Conservation (phyloP, 2,888 invertebrate genomes). For the Anthophora plumipes region DNA sequence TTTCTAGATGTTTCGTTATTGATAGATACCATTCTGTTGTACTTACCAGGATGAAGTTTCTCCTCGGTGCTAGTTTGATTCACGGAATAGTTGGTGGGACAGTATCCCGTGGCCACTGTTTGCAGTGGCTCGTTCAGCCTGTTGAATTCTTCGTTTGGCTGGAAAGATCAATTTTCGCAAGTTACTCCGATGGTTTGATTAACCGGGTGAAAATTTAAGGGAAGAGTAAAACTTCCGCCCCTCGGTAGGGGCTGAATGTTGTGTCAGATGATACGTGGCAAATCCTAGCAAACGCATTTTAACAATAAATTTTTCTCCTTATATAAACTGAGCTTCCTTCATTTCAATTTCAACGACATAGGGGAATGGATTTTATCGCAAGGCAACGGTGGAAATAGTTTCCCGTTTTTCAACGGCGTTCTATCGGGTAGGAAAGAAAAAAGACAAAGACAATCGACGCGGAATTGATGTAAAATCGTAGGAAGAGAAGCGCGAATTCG, state of each 20-base stretch:
- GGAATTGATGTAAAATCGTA: slow-evolving; percentile 38
- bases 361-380: slow-evolving; percentile 15
- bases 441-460: slow-evolving; percentile 30
- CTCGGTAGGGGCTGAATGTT: no score
- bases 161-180: slow-evolving; percentile 48
- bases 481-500: slow-evolving; percentile 28
- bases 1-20: neutral
- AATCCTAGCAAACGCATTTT: no score
- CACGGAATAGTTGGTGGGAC: slow-evolving; percentile 70
- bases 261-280: no score
- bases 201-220: no score
- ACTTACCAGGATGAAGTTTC: slow-evolving; percentile 67
- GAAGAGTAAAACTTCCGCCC: no score
- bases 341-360: slow-evolving; percentile 13
- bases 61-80: slow-evolving; percentile 54
- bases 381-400: neutral
- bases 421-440: neutral
- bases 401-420: neutral
- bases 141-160: slow-evolving; percentile 75
- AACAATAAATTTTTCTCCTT: no score
- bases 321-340: neutral
- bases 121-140: slow-evolving; percentile 74
- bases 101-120: slow-evolving; percentile 69
- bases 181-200: neutral
- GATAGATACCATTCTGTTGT: neutral